Evolutionary conservation across 2,888 invertebrate genomes (phyloP).

Genomic region (Gari tellinella): DNA sequence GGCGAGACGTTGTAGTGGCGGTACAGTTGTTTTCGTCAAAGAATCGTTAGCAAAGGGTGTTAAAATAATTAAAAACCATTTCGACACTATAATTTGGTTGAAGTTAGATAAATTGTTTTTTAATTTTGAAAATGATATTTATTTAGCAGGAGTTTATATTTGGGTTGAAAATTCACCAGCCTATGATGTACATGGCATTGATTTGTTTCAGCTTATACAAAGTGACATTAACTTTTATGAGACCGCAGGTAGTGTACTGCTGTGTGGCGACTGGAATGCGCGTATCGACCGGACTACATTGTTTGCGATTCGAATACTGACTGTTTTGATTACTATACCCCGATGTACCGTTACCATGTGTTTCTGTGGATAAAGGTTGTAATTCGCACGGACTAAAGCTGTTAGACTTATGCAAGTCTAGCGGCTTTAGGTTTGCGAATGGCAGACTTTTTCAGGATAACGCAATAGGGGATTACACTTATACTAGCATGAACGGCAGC

Average conservation of each 20-base stretch:
- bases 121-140: slow-evolving; percentile 8
- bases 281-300: slow-evolving; percentile 21
- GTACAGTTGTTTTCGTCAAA: slow-evolving; percentile 7
- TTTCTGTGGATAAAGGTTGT: slow-evolving; percentile 15
- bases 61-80: slow-evolving; percentile 15
- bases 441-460: background rate
- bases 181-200: slow-evolving; percentile 11
- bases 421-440: background rate
- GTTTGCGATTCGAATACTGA: slow-evolving; percentile 13
- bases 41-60: slow-evolving; percentile 1
- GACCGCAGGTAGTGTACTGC: background rate
- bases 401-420: background rate
- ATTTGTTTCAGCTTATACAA: slow-evolving; percentile 15
- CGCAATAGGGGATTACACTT: background rate
- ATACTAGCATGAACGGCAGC: background rate
- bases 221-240: slow-evolving; percentile 18
- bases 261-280: slow-evolving; percentile 21
- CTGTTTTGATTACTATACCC: slow-evolving; percentile 13
- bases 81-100: slow-evolving; percentile 18
- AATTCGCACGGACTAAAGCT: slow-evolving; percentile 7
- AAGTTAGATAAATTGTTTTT: slow-evolving; percentile 17
- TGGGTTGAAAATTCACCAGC: slow-evolving; percentile 26
- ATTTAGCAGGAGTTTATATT: slow-evolving; percentile 14
- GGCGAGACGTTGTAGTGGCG: slow-evolving; percentile 13
- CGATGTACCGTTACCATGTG: slow-evolving; percentile 10